Evolutionary conservation across 2,888 invertebrate species (phyloP).

Genomic region (Pristionchus japonicus): DNA sequence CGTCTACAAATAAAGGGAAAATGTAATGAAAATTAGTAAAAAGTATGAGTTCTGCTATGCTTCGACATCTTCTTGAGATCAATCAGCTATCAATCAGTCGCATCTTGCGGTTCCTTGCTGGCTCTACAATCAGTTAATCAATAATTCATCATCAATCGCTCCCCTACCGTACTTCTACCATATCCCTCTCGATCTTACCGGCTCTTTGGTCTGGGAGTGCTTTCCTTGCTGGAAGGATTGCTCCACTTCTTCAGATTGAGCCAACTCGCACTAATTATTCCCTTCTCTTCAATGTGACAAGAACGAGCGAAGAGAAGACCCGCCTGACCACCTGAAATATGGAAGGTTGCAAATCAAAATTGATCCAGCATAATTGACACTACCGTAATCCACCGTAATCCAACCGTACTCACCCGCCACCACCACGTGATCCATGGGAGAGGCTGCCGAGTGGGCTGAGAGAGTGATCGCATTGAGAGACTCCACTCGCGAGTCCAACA

Average conservation of each 20-base stretch:
- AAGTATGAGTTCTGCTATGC: background rate
- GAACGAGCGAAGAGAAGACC: conserved; percentile 31
- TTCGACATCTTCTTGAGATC: background rate
- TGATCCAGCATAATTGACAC: no score
- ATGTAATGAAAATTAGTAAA: background rate
- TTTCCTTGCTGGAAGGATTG: conserved; percentile 7
- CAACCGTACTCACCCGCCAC: conserved; percentile 22
- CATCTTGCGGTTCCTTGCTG: background rate
- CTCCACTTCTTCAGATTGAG: conserved; percentile 31
- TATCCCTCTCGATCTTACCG: background rate
- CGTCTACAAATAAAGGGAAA: background rate
- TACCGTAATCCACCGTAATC: background rate
- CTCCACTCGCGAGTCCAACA: background rate
- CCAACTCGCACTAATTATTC: background rate
- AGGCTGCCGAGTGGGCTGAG: background rate
- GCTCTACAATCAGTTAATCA: background rate
- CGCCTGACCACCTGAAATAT: conserved; percentile 3
- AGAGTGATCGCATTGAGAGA: conserved; percentile 29
- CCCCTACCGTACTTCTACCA: background rate
- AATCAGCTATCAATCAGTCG: background rate
- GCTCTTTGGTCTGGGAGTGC: conserved; percentile 20
- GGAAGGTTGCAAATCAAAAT: background rate
- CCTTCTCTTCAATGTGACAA: background rate
- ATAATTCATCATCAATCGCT: background rate
- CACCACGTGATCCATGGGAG: background rate